These are phyloP conservation scores for Prunella fulvescens DNA, from an alignment of 2,113 vertebrate species.

Conservation along the genomic window DNA sequence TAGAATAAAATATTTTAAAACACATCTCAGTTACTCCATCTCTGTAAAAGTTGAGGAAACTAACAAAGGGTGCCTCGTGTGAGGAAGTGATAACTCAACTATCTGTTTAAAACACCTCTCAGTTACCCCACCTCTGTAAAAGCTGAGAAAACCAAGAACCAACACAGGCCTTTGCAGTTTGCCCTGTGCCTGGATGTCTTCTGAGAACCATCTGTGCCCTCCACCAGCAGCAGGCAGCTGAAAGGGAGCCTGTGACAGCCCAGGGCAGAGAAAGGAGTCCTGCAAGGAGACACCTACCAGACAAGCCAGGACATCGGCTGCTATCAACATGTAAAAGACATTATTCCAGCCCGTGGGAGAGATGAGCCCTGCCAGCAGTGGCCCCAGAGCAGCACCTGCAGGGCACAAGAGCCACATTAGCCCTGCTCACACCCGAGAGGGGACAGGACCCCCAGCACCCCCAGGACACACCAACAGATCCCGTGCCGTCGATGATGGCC, in stretches of 20 bases:
- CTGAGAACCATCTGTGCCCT: background rate
- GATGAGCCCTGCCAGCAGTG: slow-evolving; percentile 89
- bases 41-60: background rate
- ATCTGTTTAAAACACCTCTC: background rate
- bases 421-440: accelerated
- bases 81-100: background rate
- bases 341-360: slow-evolving; percentile 93
- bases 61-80: background rate
- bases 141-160: background rate
- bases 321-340: slow-evolving; percentile 96
- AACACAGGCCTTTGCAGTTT: background rate
- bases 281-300: slow-evolving; percentile 74
- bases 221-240: accelerated
- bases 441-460: background rate
- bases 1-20: background rate
- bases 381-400: slow-evolving; percentile 89
- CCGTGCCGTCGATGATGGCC: slow-evolving; percentile 94
- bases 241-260: background rate
- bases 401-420: background rate
- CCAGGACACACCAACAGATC: slow-evolving; percentile 86
- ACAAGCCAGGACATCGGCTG: slow-evolving; percentile 86
- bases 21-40: background rate
- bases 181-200: background rate
- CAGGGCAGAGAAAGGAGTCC: background rate
- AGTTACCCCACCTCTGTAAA: background rate